A percentile compares a stretch with the other conserved stretches of the same genome.
These are phyloP conservation scores for Zaprionus lineosus DNA, from an alignment of 2,888 invertebrate species.

Conservation along the genomic window DNA sequence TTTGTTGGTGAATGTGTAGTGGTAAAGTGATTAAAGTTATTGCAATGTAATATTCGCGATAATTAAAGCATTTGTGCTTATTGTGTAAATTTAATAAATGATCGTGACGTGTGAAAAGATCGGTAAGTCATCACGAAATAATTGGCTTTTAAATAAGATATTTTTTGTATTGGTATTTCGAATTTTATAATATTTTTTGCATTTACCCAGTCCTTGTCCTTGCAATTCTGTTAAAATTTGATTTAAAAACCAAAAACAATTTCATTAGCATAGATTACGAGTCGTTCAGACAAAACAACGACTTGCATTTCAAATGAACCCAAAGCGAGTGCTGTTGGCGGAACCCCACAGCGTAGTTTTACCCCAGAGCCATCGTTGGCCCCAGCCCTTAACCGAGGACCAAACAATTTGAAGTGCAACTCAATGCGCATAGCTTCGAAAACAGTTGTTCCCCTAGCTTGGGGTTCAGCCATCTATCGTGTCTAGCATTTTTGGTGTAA, in stretches of 20 bases:
- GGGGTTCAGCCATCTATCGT: slow-evolving; percentile 24
- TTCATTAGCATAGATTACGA: slow-evolving; percentile 76
- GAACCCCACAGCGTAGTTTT: background rate
- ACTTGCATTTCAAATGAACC: slow-evolving; percentile 72
- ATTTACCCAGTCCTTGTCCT: slow-evolving; percentile 18
- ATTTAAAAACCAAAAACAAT: slow-evolving; percentile 70
- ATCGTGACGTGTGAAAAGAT: no score
- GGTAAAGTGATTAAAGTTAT: no score
- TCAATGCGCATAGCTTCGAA: slow-evolving; percentile 39
- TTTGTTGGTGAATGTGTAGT: no score
- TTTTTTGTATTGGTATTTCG: background rate
- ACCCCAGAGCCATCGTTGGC: background rate
- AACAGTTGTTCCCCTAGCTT: slow-evolving; percentile 31
- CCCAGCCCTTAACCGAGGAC: background rate
- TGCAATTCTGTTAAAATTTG: slow-evolving; percentile 47
- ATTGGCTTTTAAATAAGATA: no score
- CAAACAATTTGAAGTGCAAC: slow-evolving; percentile 44
- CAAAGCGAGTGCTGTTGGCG: slow-evolving; percentile 14
- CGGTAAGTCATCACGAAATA: no score
- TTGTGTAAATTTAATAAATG: no score
- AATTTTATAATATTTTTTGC: no score
- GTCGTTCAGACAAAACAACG: slow-evolving; percentile 68
- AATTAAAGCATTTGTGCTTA: no score
- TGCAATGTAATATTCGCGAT: no score
- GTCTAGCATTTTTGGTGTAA: slow-evolving; percentile 68